These are phyloP conservation scores for Malthinus seriepunctatus DNA, from an alignment of 2,888 invertebrate genomes.

Conservation along the genomic window DNA sequence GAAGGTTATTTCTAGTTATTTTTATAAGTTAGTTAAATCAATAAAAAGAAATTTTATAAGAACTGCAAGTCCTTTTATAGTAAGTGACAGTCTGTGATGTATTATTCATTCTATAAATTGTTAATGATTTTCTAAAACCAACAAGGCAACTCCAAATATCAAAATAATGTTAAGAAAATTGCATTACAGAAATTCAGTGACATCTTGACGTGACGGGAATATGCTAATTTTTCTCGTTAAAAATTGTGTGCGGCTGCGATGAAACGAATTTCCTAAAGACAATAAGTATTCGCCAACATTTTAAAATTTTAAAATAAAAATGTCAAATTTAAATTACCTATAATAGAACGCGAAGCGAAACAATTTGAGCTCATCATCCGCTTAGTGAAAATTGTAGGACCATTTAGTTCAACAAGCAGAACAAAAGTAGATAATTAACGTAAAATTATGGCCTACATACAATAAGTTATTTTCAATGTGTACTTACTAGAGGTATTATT, in stretches of 20 bases:
- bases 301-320: constrained; percentile 14
- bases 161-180: constrained; percentile 35
- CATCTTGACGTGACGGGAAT: constrained; percentile 26
- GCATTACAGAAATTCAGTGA: constrained; percentile 25
- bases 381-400: no score
- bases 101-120: constrained; percentile 48
- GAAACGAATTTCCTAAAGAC: neutral
- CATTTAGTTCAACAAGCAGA: no score
- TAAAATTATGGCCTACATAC: no score
- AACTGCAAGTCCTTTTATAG: no score
- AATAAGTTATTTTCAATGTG: no score
- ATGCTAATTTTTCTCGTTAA: constrained; percentile 22
- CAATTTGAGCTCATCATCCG: no score
- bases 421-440: no score
- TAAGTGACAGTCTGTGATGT: constrained; percentile 38
- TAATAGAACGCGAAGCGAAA: no score
- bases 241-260: no score
- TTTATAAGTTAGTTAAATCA: no score
- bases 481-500: neutral
- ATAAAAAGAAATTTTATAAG: no score
- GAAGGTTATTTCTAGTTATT: no score
- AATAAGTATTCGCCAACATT: constrained; percentile 17
- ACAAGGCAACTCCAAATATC: constrained; percentile 34
- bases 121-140: constrained; percentile 46
- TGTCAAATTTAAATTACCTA: constrained; percentile 13